Evolutionary conservation across 1,140 invertebrate species (phyloP).

Genomic region (Trinorchestia longiramus): DNA sequence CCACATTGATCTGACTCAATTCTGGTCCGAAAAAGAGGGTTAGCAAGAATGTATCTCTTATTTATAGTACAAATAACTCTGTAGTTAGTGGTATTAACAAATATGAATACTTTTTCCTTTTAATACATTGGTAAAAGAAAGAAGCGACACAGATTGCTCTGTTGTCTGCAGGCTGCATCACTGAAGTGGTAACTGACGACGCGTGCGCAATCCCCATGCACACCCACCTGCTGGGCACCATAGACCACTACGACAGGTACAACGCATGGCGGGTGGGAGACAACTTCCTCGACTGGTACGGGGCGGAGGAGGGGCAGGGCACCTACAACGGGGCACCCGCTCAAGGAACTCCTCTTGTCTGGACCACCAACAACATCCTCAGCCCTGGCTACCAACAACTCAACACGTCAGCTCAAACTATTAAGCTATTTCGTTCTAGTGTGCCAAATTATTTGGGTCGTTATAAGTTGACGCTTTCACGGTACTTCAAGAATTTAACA

Average conservation of each 20-base stretch:
- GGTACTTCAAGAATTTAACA: background rate
- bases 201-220: slow-evolving; percentile 70
- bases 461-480: background rate
- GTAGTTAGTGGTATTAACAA: background rate
- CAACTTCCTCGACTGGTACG: slow-evolving; percentile 71
- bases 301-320: slow-evolving; percentile 70
- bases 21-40: too few relatives aligned
- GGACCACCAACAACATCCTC: slow-evolving; percentile 70
- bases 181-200: slow-evolving; percentile 65
- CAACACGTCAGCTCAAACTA: slow-evolving; percentile 69
- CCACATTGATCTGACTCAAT: too few relatives aligned
- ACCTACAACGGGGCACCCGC: slow-evolving; percentile 68
- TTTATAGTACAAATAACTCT: background rate
- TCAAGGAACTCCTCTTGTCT: slow-evolving; percentile 70
- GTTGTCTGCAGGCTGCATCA: slow-evolving; percentile 33
- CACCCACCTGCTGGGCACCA: slow-evolving; percentile 64
- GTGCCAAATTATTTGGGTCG: background rate
- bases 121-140: too few relatives aligned
- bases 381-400: slow-evolving; percentile 69
- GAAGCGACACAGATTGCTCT: too few relatives aligned
- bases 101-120: background rate
- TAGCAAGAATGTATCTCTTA: background rate
- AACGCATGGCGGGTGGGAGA: slow-evolving; percentile 71
- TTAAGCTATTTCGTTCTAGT: slow-evolving; percentile 68
- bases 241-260: slow-evolving; percentile 69